Percentiles rank a stretch among this genome's conserved stretches.
These are phyloP conservation scores for Carcinoscorpius rotundicauda DNA, from an alignment of 1,140 invertebrate species.

Conservation along the genomic window DNA sequence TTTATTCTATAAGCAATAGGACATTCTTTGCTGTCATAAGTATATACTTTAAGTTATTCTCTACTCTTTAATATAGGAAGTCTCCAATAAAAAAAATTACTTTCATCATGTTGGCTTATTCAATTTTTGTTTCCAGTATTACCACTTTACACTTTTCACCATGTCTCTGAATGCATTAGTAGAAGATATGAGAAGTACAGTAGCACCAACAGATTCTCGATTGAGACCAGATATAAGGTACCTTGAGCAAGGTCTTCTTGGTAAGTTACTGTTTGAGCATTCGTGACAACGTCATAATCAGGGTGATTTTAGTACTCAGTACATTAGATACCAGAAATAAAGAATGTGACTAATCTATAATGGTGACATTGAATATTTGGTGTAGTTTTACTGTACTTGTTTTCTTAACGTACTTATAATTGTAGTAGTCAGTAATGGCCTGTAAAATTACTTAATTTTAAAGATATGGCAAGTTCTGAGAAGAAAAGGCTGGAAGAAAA, in stretches of 20 bases:
- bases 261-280: slow-evolving; percentile 22
- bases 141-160: slow-evolving; percentile 84
- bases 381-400: not conserved
- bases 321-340: not conserved
- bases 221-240: slow-evolving; percentile 79
- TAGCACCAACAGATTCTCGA: slow-evolving; percentile 81
- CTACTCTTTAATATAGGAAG: no score
- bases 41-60: no score
- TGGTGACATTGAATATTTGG: no score
- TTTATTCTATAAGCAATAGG: no score
- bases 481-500: slow-evolving; percentile 88
- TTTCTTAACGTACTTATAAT: not conserved
- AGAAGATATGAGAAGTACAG: slow-evolving; percentile 37
- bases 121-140: slow-evolving; percentile 42
- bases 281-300: not conserved
- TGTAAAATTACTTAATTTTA: not conserved
- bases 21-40: no score
- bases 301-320: not conserved
- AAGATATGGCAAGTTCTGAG: slow-evolving; percentile 71
- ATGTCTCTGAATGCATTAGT: slow-evolving; percentile 83
- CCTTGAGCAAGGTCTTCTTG: slow-evolving; percentile 76
- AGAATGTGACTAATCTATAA: slow-evolving; percentile 1
- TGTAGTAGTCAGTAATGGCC: not conserved
- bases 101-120: no score
- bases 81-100: no score